Evolutionary conservation across 2,888 invertebrate genomes (phyloP).

Genomic region (Agonopterix arenella): DNA sequence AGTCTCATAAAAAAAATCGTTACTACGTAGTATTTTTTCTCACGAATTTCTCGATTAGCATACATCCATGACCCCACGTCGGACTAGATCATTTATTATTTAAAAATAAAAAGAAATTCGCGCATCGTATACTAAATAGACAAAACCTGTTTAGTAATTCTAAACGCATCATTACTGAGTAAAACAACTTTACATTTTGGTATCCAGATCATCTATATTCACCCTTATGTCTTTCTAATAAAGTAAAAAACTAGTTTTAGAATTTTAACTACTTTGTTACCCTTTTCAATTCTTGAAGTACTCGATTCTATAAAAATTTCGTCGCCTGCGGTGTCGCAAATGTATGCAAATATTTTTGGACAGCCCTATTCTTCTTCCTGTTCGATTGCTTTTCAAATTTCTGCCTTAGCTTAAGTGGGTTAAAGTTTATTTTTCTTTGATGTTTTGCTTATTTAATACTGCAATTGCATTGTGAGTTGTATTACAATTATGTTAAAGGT

Average conservation of each 20-base stretch:
- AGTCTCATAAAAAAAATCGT: slow-evolving; percentile 1
- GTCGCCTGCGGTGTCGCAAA: slow-evolving; percentile 46
- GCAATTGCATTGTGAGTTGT: not conserved
- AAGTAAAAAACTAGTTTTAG: slow-evolving; percentile 10
- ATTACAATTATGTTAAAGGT: not conserved
- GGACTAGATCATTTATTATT: slow-evolving; percentile 45
- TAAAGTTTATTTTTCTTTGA: too few species aligned
- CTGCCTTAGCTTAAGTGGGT: not conserved
- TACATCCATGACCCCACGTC: slow-evolving; percentile 19
- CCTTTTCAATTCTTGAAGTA: slow-evolving; percentile 23
- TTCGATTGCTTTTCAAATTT: not conserved
- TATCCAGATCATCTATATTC: slow-evolving; percentile 3
- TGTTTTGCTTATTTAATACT: too few species aligned
- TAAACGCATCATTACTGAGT: slow-evolving; percentile 52
- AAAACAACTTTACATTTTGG: slow-evolving; percentile 6
- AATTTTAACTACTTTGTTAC: slow-evolving; percentile 15
- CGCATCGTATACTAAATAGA: slow-evolving; percentile 58
- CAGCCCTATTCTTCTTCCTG: slow-evolving; percentile 21
- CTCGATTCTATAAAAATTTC: slow-evolving; percentile 29
- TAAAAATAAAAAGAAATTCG: slow-evolving; percentile 35
- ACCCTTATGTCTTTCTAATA: slow-evolving; percentile 14
- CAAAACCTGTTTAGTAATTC: slow-evolving; percentile 71
- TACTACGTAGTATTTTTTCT: slow-evolving; percentile 39
- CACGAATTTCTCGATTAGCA: slow-evolving; percentile 48
- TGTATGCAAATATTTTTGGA: slow-evolving; percentile 48